Percentiles rank a stretch among this genome's conserved stretches.
phyloP scores from a whole-genome alignment of 2,113 vertebrate genomes.

The Danionella cerebrum region DNA sequence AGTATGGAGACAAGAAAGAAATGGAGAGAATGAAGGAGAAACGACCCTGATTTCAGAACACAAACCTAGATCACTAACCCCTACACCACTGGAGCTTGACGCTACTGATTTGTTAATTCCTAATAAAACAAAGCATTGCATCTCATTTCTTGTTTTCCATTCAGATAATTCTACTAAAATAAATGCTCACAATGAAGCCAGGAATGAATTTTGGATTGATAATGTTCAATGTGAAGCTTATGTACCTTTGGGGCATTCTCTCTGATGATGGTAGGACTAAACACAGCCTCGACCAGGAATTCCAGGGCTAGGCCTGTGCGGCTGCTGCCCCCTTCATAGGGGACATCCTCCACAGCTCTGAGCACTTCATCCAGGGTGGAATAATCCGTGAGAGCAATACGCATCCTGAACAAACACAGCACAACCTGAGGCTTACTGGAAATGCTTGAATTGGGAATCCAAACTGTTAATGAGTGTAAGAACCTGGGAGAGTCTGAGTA shows the following conservation, averaged over 20 bases:
- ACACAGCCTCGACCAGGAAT: conserved; percentile 62
- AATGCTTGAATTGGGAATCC: no score
- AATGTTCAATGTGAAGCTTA: background rate
- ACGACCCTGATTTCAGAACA: no score
- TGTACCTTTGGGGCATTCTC: conserved; percentile 75
- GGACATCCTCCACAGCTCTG: conserved; percentile 61
- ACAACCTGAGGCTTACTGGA: no score
- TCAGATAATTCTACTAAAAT: no score
- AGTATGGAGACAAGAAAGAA: no score
- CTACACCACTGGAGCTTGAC: no score
- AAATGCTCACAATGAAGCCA: no score
- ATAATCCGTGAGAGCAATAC: conserved; percentile 71
- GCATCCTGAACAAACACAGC: conserved; percentile 61
- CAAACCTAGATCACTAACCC: no score
- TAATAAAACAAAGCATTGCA: no score
- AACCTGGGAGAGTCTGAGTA: conserved; percentile 73
- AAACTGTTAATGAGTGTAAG: background rate
- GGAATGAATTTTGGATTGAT: background rate
- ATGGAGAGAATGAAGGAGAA: no score
- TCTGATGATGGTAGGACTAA: conserved; percentile 53
- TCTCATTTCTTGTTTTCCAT: no score
- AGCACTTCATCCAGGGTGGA: conserved; percentile 59
- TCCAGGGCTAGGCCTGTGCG: conserved; percentile 65
- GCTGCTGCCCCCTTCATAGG: conserved; percentile 60
- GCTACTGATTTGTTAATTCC: no score